These are phyloP conservation scores for Fragum sueziense DNA, from an alignment of 2,888 invertebrate species.

Conservation along the genomic window DNA sequence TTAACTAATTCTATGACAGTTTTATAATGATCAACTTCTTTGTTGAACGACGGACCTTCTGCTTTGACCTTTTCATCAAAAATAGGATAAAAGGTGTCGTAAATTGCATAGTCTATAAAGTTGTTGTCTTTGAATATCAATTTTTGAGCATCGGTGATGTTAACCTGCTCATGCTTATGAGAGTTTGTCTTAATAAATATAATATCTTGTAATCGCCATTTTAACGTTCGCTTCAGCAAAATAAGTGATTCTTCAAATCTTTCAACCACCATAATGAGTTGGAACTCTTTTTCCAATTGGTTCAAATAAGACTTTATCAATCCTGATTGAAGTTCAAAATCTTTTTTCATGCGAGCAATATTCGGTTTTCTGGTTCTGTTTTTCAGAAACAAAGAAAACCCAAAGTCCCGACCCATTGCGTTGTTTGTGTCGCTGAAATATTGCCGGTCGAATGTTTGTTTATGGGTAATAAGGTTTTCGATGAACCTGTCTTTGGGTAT, in stretches of 20 bases:
- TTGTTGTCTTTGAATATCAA: conserved; percentile 29
- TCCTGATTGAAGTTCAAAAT: too few species aligned
- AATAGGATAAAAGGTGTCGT: conserved; percentile 27
- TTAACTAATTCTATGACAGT: conserved; percentile 7
- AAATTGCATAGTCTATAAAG: conserved; percentile 47
- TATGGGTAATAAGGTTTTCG: conserved; percentile 28
- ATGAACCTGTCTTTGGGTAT: conserved; percentile 40
- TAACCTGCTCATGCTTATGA: conserved; percentile 18
- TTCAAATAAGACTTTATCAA: neutral
- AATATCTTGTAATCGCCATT: conserved; percentile 39
- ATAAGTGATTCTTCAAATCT: conserved; percentile 46
- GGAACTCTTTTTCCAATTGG: conserved; percentile 28
- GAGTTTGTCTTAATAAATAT: conserved; percentile 32
- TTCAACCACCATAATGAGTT: conserved; percentile 39
- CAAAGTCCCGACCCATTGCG: conserved; percentile 51
- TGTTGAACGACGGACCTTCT: conserved; percentile 27
- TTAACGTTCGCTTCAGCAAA: conserved; percentile 32
- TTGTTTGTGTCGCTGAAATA: conserved; percentile 47
- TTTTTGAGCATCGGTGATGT: neutral
- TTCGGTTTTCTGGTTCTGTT: conserved; percentile 6
- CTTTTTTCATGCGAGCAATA: too few species aligned
- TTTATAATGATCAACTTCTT: conserved; percentile 40
- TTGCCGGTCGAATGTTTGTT: conserved; percentile 29
- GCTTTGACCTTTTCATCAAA: conserved; percentile 25
- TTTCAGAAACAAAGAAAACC: conserved; percentile 23